Evolutionary conservation across 2,113 vertebrate species (phyloP), one percentile per base, ranked within the genome.

Genomic region (Xenus cinereus): DNA sequence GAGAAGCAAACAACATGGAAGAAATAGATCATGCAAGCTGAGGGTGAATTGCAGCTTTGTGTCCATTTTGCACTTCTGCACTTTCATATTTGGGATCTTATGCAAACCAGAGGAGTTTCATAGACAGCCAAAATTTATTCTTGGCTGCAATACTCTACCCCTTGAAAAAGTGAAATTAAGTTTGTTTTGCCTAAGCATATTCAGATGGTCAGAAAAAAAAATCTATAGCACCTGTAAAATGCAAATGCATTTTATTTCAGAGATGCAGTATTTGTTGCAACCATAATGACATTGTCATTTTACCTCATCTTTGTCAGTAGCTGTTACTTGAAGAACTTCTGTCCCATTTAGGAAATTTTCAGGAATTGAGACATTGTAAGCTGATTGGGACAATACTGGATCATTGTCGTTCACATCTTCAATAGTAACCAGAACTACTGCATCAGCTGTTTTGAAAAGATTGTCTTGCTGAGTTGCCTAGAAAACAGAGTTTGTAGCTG

Each of bases 391-490:
- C 35, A 99, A 96, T 51, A 74, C 78, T 9, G 98, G 98, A 57
- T 1, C 0, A 9, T 98, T 97, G 92, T 98, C 98, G 28, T 98
- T 98, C 60, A 75, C 64, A 35, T 99, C 98, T 76, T 97, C 90
- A 32, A 99, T 71, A 8, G 90, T 97, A 85, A 98, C 95, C 14
- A 92, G 60, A n/a, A 99, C 97, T 28, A 97, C 15, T 54, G 98
- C 93, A 21, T 97, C 89, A 23, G 98, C 97, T 9, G 96, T 97
- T 95, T 99, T 99, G 22, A 97, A 86, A 28, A 1, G 3, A 63
- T 98, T 97, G 17, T 98, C 97, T 18, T 93, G 82, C 94, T 99
- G 98, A 51, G 95, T 51, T 23, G 98, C 98, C 98, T 99, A 63
- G 57, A 89, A 91, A 88, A 84, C 48, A 95, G 22, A 95, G 35